phyloP scores from a whole-genome alignment of 2,888 invertebrate species.

The Rhogogaster chlorosoma region DNA sequence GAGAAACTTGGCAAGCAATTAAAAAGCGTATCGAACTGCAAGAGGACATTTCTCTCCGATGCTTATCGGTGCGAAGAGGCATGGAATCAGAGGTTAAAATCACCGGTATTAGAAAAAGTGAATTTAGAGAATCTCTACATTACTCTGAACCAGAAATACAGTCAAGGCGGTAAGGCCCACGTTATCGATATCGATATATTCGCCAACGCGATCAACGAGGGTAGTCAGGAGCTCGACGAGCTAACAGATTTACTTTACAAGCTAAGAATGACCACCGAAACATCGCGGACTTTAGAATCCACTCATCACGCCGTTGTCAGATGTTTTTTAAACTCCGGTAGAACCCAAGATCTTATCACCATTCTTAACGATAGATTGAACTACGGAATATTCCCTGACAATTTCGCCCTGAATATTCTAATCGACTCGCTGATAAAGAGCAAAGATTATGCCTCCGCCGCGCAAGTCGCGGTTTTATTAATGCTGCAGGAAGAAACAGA shows the following conservation, averaged over 20 bases:
- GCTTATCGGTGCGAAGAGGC: slow-evolving; percentile 86
- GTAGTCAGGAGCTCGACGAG: slow-evolving; percentile 82
- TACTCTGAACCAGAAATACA: slow-evolving; percentile 85
- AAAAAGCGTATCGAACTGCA: slow-evolving; percentile 54
- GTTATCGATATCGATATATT: slow-evolving; percentile 92
- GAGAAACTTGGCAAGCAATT: slow-evolving; percentile 56
- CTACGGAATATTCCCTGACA: slow-evolving; percentile 95
- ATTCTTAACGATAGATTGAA: slow-evolving; percentile 90
- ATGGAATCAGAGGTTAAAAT: slow-evolving; percentile 84
- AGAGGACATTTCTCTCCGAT: slow-evolving; percentile 83
- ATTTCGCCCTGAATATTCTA: slow-evolving; percentile 87
- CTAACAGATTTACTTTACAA: slow-evolving; percentile 86
- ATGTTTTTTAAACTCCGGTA: slow-evolving; percentile 79
- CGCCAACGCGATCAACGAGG: slow-evolving; percentile 83
- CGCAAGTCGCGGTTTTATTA: slow-evolving; percentile 87
- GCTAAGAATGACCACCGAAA: slow-evolving; percentile 86
- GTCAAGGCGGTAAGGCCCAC: slow-evolving; percentile 82
- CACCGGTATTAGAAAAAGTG: slow-evolving; percentile 82
- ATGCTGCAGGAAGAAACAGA: slow-evolving; percentile 94
- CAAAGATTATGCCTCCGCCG: slow-evolving; percentile 85
- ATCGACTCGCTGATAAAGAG: slow-evolving; percentile 88
- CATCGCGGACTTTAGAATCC: slow-evolving; percentile 86
- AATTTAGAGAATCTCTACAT: slow-evolving; percentile 85
- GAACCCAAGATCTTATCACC: slow-evolving; percentile 83
- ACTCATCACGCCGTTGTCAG: slow-evolving; percentile 91